Evolutionary conservation across 1,140 invertebrate species (phyloP).

Genomic region (Aleiodes sp.): DNA sequence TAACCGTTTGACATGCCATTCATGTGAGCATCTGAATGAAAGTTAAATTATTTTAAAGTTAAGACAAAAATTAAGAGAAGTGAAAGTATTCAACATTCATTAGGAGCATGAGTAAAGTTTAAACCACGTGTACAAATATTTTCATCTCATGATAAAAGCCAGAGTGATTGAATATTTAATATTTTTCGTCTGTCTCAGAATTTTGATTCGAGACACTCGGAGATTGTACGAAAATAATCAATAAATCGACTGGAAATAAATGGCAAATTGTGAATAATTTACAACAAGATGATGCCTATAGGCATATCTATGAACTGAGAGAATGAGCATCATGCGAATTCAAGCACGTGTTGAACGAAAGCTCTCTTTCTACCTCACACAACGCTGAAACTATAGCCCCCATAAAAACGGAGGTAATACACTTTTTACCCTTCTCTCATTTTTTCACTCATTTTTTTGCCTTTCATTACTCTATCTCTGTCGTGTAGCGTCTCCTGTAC

Average conservation of each 20-base stretch:
- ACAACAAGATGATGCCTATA: not conserved
- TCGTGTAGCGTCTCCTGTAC: not conserved
- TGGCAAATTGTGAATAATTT: conserved; percentile 22
- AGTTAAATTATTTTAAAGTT: not conserved
- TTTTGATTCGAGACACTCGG: too few relatives aligned
- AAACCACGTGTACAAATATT: too few relatives aligned
- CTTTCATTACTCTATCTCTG: not conserved
- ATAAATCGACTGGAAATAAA: not conserved
- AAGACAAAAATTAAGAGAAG: too few relatives aligned
- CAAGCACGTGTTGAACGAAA: conserved; percentile 29
- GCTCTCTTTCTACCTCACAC: not conserved
- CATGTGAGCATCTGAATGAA: conserved; percentile 65
- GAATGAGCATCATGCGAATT: conserved; percentile 21
- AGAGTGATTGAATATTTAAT: not conserved
- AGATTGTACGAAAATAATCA: not conserved
- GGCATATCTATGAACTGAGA: not conserved
- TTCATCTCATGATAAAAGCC: too few relatives aligned
- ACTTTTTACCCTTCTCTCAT: not conserved
- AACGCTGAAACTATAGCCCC: not conserved
- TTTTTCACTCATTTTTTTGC: not conserved
- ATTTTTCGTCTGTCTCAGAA: too few relatives aligned
- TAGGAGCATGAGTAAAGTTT: too few relatives aligned
- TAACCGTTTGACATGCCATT: conserved; percentile 79
- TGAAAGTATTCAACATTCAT: too few relatives aligned
- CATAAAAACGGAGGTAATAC: not conserved